These are phyloP conservation scores for Cyrtonyx montezumae DNA, from an alignment of 2,113 vertebrate genomes.

Conservation along the genomic window DNA sequence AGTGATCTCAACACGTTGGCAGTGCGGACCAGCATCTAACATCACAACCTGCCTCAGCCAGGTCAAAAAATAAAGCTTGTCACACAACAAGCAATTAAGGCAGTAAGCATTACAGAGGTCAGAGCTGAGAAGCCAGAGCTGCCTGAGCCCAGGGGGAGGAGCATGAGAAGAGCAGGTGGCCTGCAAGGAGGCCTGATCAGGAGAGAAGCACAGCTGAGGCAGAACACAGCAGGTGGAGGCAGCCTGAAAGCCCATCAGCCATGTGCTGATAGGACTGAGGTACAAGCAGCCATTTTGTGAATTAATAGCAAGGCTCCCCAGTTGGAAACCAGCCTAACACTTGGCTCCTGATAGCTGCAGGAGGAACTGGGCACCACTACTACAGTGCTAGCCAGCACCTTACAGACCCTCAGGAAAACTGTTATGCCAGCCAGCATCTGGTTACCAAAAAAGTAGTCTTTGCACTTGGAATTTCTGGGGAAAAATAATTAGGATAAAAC, in stretches of 20 bases:
- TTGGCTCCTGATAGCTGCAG: not conserved
- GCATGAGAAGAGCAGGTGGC: not conserved
- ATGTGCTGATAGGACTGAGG: not conserved
- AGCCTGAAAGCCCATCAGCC: not conserved
- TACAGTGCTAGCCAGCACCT: not conserved
- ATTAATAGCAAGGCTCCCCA: not conserved
- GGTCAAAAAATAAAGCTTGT: not conserved
- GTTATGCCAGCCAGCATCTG: not conserved
- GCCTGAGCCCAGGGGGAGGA: not conserved
- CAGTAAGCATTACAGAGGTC: not conserved
- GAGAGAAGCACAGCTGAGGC: not conserved
- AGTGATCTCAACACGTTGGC: not conserved
- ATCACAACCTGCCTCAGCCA: not conserved
- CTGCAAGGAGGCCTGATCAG: not conserved
- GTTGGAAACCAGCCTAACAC: not conserved
- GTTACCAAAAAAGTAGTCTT: not conserved
- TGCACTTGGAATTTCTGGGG: too few relatives aligned
- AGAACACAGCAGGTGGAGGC: not conserved
- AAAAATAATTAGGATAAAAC: too few relatives aligned
- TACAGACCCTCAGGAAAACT: not conserved
- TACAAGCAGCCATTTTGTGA: not conserved
- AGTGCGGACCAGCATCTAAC: not conserved
- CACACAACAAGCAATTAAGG: not conserved
- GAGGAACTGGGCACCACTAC: not conserved
- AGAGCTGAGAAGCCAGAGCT: not conserved